Base-by-base conservation (phyloP, 2,113 vertebrate species). In the Collichthys lucidus region DNA sequence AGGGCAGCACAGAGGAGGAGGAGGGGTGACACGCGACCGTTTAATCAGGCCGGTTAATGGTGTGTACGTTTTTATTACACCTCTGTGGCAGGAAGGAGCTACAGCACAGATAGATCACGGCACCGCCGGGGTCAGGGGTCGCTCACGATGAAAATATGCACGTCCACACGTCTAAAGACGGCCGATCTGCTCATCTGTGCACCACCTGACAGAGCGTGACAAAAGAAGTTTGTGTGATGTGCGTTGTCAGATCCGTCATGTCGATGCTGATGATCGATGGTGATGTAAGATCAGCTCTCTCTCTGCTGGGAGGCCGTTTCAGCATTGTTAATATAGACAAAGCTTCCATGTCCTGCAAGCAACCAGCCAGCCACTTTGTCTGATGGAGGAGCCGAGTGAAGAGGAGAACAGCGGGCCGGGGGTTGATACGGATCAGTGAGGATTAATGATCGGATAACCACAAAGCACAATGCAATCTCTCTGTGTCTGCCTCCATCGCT, bases 371-470 rank as follows among this genome's bases (percentile, higher is more conserved):
- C 83, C 82, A 84, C 89, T 87, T 84, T 88, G 73, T 88, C 67
- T 83, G 88, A 87, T 82, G 88, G 87, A 85, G 87, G 77, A 14
- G 77, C 10, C 12, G 83, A 86, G 83, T 74, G 82, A 67, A 77
- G 77, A 83, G 83, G 42, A 40, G 88, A 89, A 77, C 81, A 56
- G 82, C 77, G 76, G 81, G 76, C 67, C 60, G 12, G 57, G 83
- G 82, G 83, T 91, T 91, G 91, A 93, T 87, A 80, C 77, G 70
- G 91, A 92, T 93, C 91, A 90, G 80, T 64, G 86, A 82, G 85
- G 88, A 94, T 93, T 93, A 92, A 92, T 91, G 90, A 87, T 88
- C 80, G 83, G 88, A 92, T 91, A 88, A 92, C 86, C 63, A 70
- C 79, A 70, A 77, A 87, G 80, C 87, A 89, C 89, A 92, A 86